A percentile compares a stretch with the other conserved stretches of the same genome.
These are phyloP conservation scores for Eucidaris tribuloides DNA, from an alignment of 35 echinoderm and acorn worm species.

Conservation along the genomic window DNA sequence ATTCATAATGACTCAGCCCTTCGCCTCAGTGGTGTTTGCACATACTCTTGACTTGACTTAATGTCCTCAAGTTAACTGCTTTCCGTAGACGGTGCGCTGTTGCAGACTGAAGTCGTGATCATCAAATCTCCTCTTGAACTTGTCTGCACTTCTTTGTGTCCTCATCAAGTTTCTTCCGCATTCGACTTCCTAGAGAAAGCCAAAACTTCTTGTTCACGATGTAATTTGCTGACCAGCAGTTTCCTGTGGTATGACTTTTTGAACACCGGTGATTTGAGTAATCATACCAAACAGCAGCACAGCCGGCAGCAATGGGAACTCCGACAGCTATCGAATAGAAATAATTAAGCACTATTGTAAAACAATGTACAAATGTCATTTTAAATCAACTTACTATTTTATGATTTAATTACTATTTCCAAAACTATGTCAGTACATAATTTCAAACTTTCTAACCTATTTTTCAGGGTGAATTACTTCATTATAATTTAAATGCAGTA, in stretches of 20 bases:
- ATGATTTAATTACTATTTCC: no score
- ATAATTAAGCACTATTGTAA: no score
- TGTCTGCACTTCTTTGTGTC: conserved; percentile 45
- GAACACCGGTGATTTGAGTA: conserved; percentile 38
- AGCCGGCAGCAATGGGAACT: conserved; percentile 14
- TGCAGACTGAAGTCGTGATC: conserved; percentile 32
- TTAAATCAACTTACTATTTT: neutral
- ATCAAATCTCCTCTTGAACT: conserved; percentile 69
- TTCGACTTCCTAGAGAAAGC: conserved; percentile 39
- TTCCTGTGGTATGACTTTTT: conserved; percentile 49
- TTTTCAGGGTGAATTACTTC: no score
- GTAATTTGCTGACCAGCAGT: conserved; percentile 66
- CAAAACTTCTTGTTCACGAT: conserved; percentile 31
- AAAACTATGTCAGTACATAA: no score
- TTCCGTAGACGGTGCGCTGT: conserved; percentile 64
- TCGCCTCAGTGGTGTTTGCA: conserved; percentile 32
- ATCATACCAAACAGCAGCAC: conserved; percentile 38
- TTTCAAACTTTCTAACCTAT: no score
- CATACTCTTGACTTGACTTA: conserved; percentile 39
- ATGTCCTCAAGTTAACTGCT: conserved; percentile 48
- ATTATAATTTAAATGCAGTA: no score
- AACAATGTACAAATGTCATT: no score
- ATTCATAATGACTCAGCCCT: conserved; percentile 66
- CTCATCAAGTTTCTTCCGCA: conserved; percentile 51
- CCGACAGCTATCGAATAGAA: neutral